Evolutionary conservation across 1,140 invertebrate species (phyloP), one percentile per base, ranked within the genome.

Genomic region (Anastrepha obliqua): DNA sequence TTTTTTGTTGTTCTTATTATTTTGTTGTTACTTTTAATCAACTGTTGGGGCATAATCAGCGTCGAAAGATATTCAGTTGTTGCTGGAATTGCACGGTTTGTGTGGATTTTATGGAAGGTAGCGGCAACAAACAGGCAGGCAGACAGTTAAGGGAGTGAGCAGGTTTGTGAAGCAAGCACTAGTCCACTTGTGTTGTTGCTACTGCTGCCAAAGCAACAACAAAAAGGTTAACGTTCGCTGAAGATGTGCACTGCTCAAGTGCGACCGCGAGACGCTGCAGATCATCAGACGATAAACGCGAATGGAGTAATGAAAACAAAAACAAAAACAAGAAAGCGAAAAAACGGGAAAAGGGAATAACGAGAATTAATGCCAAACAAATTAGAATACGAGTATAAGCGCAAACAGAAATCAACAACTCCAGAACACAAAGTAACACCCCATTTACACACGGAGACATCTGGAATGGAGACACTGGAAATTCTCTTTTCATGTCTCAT

Each of bases 291-390:
- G 39, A 44, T 47, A 74, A 44, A 74, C 29, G 44, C 70, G 70
- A 74, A 74, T 74, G 47, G 17, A 44, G 44, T n/a, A 74, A 74
- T 74, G 70, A 74, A 74, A 74, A 74, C 70, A 74, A 42, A 74
- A 70, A 70, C 11, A 42, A 70, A 17, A 74, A 15, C 42, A 42
- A 74, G 2, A 47, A n/a, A 1, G 9, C 4, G 44, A 15, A 47
- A 15, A 8, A 47, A 3, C 17, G 70, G 8, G 4, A 70, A 39
- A 44, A 70, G 13, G 67, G n/a, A n/a, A 62, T 9, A 1, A 15
- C 6, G 29, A 13, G 39, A 70, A 42, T 42, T 4, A 74, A 47
- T 13, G 13, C 0, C 51, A 55, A 55, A 55, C 11, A 55, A 55
- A 55, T 55, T 55, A 55, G 51, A 55, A 55, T 55, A n/a, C n/a